phyloP scores from a whole-genome alignment of 2,888 invertebrate species.

The Oegoconia quadripuncta region DNA sequence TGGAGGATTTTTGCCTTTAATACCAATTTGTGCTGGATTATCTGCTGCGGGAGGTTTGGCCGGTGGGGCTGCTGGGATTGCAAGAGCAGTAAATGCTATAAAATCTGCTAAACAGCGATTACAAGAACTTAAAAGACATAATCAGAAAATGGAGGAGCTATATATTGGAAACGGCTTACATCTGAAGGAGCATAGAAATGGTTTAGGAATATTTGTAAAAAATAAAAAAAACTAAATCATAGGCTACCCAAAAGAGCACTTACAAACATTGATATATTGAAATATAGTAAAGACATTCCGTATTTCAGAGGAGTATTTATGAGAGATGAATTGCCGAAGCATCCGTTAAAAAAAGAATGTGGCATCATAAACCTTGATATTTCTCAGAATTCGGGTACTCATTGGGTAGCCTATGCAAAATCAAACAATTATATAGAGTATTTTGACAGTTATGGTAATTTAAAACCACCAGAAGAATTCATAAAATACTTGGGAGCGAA shows the following conservation, averaged over 20 bases:
- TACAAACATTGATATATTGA: conserved; percentile 6
- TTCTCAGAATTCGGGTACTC: conserved; percentile 28
- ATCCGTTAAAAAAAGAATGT: conserved; percentile 19
- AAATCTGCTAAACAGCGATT: conserved; percentile 27
- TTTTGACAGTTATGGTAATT: conserved; percentile 45
- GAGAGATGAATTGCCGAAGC: conserved; percentile 23
- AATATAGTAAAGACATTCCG: conserved; percentile 10
- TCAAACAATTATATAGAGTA: conserved; percentile 29
- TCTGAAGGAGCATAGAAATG: conserved; percentile 31
- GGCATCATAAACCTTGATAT: conserved; percentile 30
- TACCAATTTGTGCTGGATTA: conserved; percentile 40
- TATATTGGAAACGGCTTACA: conserved; percentile 38
- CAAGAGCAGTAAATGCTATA: conserved; percentile 31
- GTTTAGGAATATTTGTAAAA: conserved; percentile 10
- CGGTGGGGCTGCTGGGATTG: conserved; percentile 38
- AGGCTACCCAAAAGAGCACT: conserved; percentile 8
- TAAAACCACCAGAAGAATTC: conserved; percentile 31
- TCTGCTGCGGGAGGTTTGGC: conserved; percentile 36
- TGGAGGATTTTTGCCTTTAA: conserved; percentile 36
- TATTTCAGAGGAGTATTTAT: conserved; percentile 19
- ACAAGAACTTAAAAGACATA: conserved; percentile 13
- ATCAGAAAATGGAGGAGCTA: conserved; percentile 40
- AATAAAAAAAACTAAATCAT: conserved; percentile 24
- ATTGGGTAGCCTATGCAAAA: conserved; percentile 44
- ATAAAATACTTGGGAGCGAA: conserved; percentile 16